Evolutionary conservation across 2,888 invertebrate species (phyloP).

Genomic region (Aspidiotus destructor): DNA sequence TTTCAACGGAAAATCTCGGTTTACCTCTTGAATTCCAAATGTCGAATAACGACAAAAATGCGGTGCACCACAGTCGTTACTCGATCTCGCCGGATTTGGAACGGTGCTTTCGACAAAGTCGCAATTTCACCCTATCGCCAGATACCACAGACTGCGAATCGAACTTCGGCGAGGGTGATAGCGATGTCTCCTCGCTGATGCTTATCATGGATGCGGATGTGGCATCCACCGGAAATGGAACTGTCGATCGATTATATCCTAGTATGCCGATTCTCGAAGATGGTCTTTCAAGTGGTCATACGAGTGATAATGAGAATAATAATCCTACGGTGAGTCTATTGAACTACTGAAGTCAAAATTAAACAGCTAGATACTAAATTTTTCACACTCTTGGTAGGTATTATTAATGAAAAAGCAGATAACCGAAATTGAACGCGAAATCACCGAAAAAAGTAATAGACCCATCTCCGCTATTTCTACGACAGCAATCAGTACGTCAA

Average conservation of each 20-base stretch:
- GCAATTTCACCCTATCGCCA: constrained; percentile 81
- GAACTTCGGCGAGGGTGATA: constrained; percentile 61
- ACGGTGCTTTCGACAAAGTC: constrained; percentile 55
- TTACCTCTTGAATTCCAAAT: constrained; percentile 26
- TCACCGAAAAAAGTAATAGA: constrained; percentile 50
- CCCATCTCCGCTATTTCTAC: constrained; percentile 9
- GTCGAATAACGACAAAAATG: constrained; percentile 19
- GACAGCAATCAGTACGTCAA: constrained; percentile 12
- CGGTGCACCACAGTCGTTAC: constrained; percentile 23
- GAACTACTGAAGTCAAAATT: too few relatives aligned
- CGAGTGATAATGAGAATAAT: constrained; percentile 83
- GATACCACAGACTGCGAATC: constrained; percentile 90
- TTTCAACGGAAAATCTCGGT: constrained; percentile 33
- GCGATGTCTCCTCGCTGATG: constrained; percentile 67
- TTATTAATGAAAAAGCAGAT: constrained; percentile 55
- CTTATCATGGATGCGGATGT: constrained; percentile 54
- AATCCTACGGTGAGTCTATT: constrained; percentile 55
- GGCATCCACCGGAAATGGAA: constrained; percentile 5
- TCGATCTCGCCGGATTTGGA: constrained; percentile 31
- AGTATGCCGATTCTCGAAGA: constrained; percentile 89
- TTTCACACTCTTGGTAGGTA: constrained; percentile 37
- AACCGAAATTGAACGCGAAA: constrained; percentile 61
- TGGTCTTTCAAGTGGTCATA: constrained; percentile 86
- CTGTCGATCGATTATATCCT: constrained; percentile 50
- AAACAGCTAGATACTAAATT: neutral